Percentiles rank a stretch among this genome's conserved stretches.
Evolutionary conservation across 2,888 invertebrate genomes (phyloP).

Genomic region (Polydrusus tereticollis): DNA sequence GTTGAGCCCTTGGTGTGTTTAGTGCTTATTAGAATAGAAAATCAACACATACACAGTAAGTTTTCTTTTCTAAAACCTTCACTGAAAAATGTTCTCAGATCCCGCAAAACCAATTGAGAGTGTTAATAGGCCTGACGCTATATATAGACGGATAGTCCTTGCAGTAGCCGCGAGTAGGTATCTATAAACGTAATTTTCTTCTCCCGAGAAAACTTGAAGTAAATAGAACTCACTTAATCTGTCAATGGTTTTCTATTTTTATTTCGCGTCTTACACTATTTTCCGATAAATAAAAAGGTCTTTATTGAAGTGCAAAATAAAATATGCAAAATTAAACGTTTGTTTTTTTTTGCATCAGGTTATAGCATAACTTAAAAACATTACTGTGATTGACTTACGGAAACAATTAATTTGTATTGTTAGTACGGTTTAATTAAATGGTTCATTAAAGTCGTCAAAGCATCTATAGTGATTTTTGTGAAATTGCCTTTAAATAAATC

Average conservation of each 20-base stretch:
- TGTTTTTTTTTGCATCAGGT: too few relatives aligned
- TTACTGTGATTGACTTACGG: too few relatives aligned
- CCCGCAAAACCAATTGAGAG: constrained; percentile 31
- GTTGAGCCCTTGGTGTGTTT: constrained; percentile 20
- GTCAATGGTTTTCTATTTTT: not conserved
- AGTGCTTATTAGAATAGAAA: constrained; percentile 19
- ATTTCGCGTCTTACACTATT: not conserved
- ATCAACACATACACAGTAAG: constrained; percentile 44
- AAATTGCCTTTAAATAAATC: too few relatives aligned
- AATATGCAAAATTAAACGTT: too few relatives aligned
- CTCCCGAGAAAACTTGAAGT: constrained; percentile 9
- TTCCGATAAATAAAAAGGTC: not conserved
- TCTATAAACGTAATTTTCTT: constrained; percentile 28
- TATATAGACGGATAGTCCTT: constrained; percentile 56
- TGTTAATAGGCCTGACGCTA: constrained; percentile 56
- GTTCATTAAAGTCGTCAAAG: too few relatives aligned
- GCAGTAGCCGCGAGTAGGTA: constrained; percentile 49
- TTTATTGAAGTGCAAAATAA: too few relatives aligned
- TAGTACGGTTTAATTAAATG: too few relatives aligned
- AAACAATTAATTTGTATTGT: too few relatives aligned
- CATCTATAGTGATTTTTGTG: too few relatives aligned
- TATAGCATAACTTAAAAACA: too few relatives aligned
- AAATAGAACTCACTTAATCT: constrained; percentile 25
- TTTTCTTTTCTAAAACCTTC: constrained; percentile 8
- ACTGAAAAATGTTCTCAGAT: constrained; percentile 15